phyloP scores from a whole-genome alignment of 2,113 vertebrate species.

The Syngnathus floridae region DNA sequence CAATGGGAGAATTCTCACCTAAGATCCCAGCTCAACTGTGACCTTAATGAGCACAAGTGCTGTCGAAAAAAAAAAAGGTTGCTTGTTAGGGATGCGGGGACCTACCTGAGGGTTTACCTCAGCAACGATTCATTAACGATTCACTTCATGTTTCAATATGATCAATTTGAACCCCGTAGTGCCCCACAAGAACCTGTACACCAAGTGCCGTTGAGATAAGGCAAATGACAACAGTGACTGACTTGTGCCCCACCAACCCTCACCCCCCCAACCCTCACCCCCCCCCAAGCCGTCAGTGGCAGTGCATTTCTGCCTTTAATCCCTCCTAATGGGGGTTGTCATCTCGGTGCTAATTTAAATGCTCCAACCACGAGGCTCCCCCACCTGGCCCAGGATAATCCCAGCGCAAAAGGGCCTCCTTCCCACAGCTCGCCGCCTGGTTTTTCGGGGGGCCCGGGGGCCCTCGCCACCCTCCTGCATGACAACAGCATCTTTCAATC shows the following conservation, averaged over 20 bases:
- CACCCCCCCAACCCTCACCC: slow-evolving; percentile 38
- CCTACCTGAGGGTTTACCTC: too few relatives aligned
- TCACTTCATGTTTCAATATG: too few relatives aligned
- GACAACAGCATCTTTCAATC: slow-evolving; percentile 75
- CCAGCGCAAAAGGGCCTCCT: slow-evolving; percentile 63
- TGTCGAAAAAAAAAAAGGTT: too few relatives aligned
- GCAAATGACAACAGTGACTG: slow-evolving; percentile 51
- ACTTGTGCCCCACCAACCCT: slow-evolving; percentile 67
- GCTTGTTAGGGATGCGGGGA: too few relatives aligned
- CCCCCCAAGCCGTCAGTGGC: slow-evolving; percentile 54
- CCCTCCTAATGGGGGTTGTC: slow-evolving; percentile 79
- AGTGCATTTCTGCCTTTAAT: slow-evolving; percentile 71
- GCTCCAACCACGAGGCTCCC: slow-evolving; percentile 70
- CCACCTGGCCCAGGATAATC: slow-evolving; percentile 71
- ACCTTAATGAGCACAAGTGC: too few relatives aligned
- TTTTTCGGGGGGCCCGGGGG: slow-evolving; percentile 54
- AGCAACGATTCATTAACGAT: too few relatives aligned
- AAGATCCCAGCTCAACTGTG: too few relatives aligned
- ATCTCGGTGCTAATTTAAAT: slow-evolving; percentile 77
- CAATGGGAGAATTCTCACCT: too few relatives aligned
- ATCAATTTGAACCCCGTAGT: too few relatives aligned
- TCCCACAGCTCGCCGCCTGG: slow-evolving; percentile 56
- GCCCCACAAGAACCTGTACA: neutral
- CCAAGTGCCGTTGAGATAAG: slow-evolving; percentile 19
- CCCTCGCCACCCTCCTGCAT: slow-evolving; percentile 66